These are phyloP conservation scores for Lithophane leautieri DNA, from an alignment of 2,888 invertebrate species.

Conservation along the genomic window DNA sequence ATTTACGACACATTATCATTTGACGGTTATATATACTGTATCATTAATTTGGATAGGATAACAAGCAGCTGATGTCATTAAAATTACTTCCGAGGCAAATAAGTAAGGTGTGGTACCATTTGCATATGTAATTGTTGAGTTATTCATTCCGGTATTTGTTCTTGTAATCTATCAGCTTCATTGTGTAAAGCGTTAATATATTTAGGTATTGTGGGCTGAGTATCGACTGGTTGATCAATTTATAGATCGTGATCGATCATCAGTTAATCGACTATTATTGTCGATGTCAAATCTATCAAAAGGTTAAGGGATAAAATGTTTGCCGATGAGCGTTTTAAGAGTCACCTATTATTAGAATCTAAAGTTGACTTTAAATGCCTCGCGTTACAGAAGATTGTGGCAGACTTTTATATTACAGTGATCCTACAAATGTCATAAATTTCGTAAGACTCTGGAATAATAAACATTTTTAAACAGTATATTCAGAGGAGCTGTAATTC, in stretches of 20 bases:
- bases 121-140: constrained; percentile 23
- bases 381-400: background rate
- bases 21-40: background rate
- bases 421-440: background rate
- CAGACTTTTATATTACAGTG: background rate
- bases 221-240: constrained; percentile 38
- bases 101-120: constrained; percentile 42
- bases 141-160: constrained; percentile 34
- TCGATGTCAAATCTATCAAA: constrained; percentile 57
- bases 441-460: background rate
- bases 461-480: background rate
- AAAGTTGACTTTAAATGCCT: background rate
- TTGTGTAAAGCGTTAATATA: background rate
- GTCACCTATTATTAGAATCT: background rate
- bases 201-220: background rate
- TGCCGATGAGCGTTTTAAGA: constrained; percentile 5
- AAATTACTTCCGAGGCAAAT: constrained; percentile 38
- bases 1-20: background rate
- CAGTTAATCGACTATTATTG: constrained; percentile 48
- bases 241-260: constrained; percentile 52
- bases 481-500: background rate
- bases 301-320: constrained; percentile 45
- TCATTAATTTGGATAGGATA: constrained; percentile 5
- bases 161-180: constrained; percentile 10
- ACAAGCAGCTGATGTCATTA: constrained; percentile 40